Base-by-base conservation (phyloP, 2,888 invertebrate species). In the Beris morrisii region DNA sequence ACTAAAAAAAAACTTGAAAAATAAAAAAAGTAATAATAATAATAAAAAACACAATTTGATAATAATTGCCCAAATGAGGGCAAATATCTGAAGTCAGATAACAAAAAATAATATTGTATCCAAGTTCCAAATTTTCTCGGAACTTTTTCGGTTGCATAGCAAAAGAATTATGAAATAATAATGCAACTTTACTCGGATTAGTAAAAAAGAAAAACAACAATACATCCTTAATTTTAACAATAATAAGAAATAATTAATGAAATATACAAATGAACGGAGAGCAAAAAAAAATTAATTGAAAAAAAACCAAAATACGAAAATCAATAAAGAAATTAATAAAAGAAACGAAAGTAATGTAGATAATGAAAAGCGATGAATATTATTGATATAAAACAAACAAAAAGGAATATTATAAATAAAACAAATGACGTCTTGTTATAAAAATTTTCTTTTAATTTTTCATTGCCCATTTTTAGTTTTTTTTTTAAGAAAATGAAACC, bases 361-460 rank as follows among this genome's bases (percentile, higher is more conserved):
- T 67, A 69, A 64, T 43, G 55, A 70, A 64, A 68, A 69, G 70
- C 67, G 67, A 67, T 58, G 64, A 70, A 67, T 70, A 70, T 66
- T 69, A 68, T 65, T 68, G 65, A 52, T 65, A 68, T 73, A 73
- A 71, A 75, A 74, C 46, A 63, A 65, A 74, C 71, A 69, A 71
- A 70, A 64, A 64, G 58, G 56, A 69, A 71, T 65, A 69, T 68
- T 61, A 66, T 71, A 64, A 58, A 64, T 61, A 66, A 73, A 74
- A 71, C 71, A 70, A 70, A 75, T 77, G 77, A 77, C 76, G 76
- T 78, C 78, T 79, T 79, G 79, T 79, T 79, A 79, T 77, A 78
- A 77, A 78, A 15, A 15, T 48, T 48, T 48, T 28, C 12, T 53
- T 28, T 2, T 12, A 13, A 22, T 28, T 9, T 6, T 5, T 3